Percentiles rank a stretch among this genome's conserved stretches.
Evolutionary conservation across 2,113 vertebrate genomes (phyloP).

Genomic region (Hiodon tergisus): DNA sequence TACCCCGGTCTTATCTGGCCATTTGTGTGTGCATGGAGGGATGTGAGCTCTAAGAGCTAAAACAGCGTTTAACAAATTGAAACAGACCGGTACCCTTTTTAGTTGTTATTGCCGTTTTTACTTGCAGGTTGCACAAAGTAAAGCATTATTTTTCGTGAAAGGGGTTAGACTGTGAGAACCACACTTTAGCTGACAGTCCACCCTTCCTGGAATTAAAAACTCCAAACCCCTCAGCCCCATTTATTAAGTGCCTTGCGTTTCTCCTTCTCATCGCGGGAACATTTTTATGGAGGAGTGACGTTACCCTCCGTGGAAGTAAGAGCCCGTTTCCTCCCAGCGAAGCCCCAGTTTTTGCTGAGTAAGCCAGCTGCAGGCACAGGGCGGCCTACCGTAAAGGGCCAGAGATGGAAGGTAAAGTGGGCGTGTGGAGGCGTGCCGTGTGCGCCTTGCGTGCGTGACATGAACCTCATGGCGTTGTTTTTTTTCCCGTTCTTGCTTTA

Average conservation of each 20-base stretch:
- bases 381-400: background rate
- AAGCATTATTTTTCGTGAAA: slow-evolving; percentile 14
- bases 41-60: slow-evolving; percentile 49
- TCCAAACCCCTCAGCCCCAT: slow-evolving; percentile 17
- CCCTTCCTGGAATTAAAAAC: slow-evolving; percentile 23
- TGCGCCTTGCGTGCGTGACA: background rate
- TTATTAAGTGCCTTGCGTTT: slow-evolving; percentile 12
- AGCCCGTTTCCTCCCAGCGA: background rate
- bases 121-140: slow-evolving; percentile 14
- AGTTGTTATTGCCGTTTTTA: slow-evolving; percentile 22
- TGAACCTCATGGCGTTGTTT: background rate
- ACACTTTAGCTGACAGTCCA: slow-evolving; percentile 3
- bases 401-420: background rate
- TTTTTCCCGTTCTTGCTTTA: background rate
- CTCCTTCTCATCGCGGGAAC: background rate
- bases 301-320: background rate
- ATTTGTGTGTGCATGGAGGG: slow-evolving; percentile 44
- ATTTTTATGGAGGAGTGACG: background rate
- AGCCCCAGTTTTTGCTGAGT: too few relatives aligned
- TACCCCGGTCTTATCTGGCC: slow-evolving; percentile 60
- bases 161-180: slow-evolving; percentile 1
- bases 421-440: background rate
- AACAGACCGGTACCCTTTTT: slow-evolving; percentile 26
- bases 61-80: slow-evolving; percentile 42
- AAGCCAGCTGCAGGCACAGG: too few relatives aligned